A percentile compares a stretch with the other conserved stretches of the same genome.
Conservation (phyloP, 2,113 vertebrate species). For the Spermophilus dauricus region DNA sequence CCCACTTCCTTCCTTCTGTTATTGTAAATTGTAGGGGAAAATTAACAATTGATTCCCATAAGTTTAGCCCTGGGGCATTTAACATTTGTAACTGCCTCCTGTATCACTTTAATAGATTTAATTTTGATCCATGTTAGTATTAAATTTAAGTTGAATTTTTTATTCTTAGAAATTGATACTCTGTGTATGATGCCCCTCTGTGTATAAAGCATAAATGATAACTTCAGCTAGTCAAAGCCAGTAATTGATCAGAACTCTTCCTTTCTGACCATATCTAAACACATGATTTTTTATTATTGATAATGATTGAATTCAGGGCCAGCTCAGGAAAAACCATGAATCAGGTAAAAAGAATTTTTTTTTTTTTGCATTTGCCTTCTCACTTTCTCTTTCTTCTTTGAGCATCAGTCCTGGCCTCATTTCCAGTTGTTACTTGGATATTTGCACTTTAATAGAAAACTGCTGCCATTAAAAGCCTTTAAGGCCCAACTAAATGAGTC, state of each 20-base stretch:
- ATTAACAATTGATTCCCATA: background rate
- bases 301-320: background rate
- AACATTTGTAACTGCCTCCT: background rate
- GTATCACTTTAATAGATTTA: background rate
- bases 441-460: constrained; percentile 76
- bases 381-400: background rate
- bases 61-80: background rate
- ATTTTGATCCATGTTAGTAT: constrained; percentile 52
- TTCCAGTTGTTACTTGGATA: constrained; percentile 58
- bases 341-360: background rate
- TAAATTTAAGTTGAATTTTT: background rate
- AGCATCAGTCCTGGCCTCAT: constrained; percentile 1
- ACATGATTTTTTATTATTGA: constrained; percentile 5
- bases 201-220: background rate
- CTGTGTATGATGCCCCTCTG: background rate
- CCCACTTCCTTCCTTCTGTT: background rate
- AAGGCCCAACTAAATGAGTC: constrained; percentile 55
- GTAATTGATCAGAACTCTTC: background rate
- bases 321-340: constrained; percentile 7
- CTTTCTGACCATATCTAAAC: background rate
- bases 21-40: background rate
- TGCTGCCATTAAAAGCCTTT: constrained; percentile 48
- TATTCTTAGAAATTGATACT: constrained; percentile 6
- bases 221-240: background rate
- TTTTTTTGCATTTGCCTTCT: background rate